Evolutionary conservation across 2,888 invertebrate species (phyloP), one percentile per base, ranked within the genome.

Genomic region (Pristionchus japonicus): DNA sequence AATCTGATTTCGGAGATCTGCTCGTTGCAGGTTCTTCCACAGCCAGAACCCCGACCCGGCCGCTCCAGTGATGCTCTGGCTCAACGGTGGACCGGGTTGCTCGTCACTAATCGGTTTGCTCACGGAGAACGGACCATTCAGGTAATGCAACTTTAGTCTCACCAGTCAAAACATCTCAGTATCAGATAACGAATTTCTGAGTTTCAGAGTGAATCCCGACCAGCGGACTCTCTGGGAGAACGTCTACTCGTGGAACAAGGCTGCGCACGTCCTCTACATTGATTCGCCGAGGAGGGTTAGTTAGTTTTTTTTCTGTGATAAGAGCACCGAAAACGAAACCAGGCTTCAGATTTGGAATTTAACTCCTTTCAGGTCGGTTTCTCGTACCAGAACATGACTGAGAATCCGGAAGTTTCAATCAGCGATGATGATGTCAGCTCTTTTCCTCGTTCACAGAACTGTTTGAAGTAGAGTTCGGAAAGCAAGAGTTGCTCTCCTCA

Each of bases 211-310:
- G 13, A 93, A 94, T 40, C 91, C 93, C 31, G 93, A 94, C 88
- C 93, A 93, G 64, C 77, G 89, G 37, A 93, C 94, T 7, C 89
- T 94, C 9, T 92, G 90, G 84, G 92, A 93, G 88, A 94, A 94
- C 89, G 91, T 92, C 13, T 49, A 83, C 70, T 77, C 82, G n/a
- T 67, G 82, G 82, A 86, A 86, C 15, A 86, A 86, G 49, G 90
- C 94, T 20, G 95, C 95, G 17, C 96, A 95, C 91, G 94, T 96
- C 89, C 88, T 96, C 86, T 96, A 95, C 92, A 90, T 96, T 88
- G 96, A 96, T 91, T 94, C 95, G 2, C 96, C 95, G 40, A 95
- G 95, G 47, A 95, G 95, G 84, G n/a, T n/a, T n/a, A n/a, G n/a
- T n/a, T n/a, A n/a, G n/a, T 95, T n/a, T n/a, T n/a, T n/a, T n/a